phyloP scores from a whole-genome alignment of 2,888 invertebrate species.

The Steromphala cineraria region DNA sequence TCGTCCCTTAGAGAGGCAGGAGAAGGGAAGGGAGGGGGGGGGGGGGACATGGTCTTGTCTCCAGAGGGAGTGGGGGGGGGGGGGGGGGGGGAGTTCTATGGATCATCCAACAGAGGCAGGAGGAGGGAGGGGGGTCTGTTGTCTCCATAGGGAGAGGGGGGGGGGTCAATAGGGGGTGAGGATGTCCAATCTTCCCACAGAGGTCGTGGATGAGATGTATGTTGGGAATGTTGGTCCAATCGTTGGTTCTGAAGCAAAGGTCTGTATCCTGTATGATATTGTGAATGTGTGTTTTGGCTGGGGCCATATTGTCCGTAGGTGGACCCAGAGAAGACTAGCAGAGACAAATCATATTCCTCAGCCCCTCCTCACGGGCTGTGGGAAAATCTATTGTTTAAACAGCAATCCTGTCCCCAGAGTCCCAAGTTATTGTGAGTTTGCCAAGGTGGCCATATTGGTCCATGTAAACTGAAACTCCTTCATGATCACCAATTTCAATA shows the following conservation, averaged over 20 bases:
- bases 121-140: too few relatives aligned
- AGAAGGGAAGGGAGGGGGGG: too few relatives aligned
- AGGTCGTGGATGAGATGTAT: not conserved
- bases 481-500: slow-evolving; percentile 13
- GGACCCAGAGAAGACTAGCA: not conserved
- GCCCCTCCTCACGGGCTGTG: slow-evolving; percentile 15
- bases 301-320: not conserved
- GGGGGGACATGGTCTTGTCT: too few relatives aligned
- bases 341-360: slow-evolving; percentile 8
- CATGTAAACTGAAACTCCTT: not conserved
- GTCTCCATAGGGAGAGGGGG: not conserved
- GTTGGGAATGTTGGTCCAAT: not conserved
- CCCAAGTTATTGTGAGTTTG: not conserved
- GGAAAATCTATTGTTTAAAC: slow-evolving; percentile 17
- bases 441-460: not conserved
- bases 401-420: not conserved
- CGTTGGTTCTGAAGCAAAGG: not conserved
- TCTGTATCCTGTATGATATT: slow-evolving; percentile 5
- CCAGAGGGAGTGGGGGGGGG: not conserved
- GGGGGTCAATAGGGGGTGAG: not conserved
- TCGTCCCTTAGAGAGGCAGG: too few relatives aligned
- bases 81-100: not conserved
- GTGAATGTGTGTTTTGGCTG: not conserved
- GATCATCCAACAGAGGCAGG: too few relatives aligned
- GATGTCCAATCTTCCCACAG: slow-evolving; percentile 8